Evolutionary conservation across 2,113 vertebrate species (phyloP).

Genomic region (Naja naja): DNA sequence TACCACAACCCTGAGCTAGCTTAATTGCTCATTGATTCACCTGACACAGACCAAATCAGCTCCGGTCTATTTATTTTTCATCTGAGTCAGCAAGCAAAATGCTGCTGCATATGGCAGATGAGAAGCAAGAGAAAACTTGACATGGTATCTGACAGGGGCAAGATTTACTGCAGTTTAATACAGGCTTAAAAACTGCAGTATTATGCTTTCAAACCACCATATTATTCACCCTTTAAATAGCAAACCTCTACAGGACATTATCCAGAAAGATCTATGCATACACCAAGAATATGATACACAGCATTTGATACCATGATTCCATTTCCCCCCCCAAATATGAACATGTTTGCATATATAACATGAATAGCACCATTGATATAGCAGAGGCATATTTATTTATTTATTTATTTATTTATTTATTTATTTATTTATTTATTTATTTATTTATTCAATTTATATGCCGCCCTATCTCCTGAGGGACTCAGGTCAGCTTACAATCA

Average conservation of each 20-base stretch:
- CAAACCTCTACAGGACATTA: not conserved
- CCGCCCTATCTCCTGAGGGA: no score
- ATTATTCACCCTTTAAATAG: not conserved
- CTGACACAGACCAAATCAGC: not conserved
- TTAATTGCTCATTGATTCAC: not conserved
- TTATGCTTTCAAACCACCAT: not conserved
- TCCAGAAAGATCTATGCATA: not conserved
- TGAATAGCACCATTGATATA: not conserved
- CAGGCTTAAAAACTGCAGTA: not conserved
- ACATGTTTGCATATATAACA: not conserved
- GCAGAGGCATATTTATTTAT: not conserved
- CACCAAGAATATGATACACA: not conserved
- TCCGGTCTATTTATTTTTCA: not conserved
- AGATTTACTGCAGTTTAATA: not conserved
- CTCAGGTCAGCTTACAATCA: no score
- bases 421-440: no score
- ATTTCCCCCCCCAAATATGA: not conserved
- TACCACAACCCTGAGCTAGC: not conserved
- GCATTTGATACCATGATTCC: not conserved
- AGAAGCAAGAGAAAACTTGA: not conserved
- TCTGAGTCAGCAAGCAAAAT: slow-evolving; percentile 1
- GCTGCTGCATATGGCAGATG: not conserved
- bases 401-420: no score
- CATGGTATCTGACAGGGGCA: not conserved
- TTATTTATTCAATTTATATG: no score